These are phyloP conservation scores for Ormia ochracea DNA, from an alignment of 2,888 invertebrate genomes.

Conservation along the genomic window DNA sequence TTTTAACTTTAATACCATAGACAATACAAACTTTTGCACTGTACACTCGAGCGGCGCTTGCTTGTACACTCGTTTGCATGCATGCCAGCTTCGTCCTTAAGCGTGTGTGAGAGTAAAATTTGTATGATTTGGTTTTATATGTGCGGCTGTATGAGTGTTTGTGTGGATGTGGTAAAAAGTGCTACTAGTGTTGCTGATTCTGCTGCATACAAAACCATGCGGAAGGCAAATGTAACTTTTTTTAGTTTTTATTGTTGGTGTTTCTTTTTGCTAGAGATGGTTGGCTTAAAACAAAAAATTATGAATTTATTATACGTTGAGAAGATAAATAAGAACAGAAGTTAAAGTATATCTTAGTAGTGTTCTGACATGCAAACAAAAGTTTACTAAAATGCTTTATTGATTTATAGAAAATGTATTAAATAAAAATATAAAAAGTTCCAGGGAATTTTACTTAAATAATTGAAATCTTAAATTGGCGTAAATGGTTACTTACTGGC, in stretches of 20 bases:
- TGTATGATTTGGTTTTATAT: background rate
- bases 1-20: slow-evolving; percentile 24
- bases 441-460: background rate
- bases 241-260: background rate
- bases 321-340: background rate
- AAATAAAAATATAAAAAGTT: background rate
- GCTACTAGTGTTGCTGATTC: background rate
- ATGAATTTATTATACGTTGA: slow-evolving; percentile 25
- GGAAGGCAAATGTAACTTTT: slow-evolving; percentile 11
- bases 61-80: background rate
- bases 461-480: background rate
- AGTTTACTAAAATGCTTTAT: background rate
- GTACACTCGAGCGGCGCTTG: background rate
- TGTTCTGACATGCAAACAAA: background rate
- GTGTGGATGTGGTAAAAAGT: too few relatives aligned
- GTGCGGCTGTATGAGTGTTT: background rate
- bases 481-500: background rate
- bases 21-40: slow-evolving; percentile 25
- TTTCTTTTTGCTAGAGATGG: background rate
- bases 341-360: background rate
- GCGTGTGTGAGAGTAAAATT: background rate
- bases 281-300: slow-evolving; percentile 2
- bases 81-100: background rate
- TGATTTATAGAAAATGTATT: background rate
- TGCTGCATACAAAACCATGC: slow-evolving; percentile 19